A percentile compares a stretch with the other conserved stretches of the same genome.
Conservation (phyloP, 2,888 invertebrate species). For the Archaeoteleia sp. region DNA sequence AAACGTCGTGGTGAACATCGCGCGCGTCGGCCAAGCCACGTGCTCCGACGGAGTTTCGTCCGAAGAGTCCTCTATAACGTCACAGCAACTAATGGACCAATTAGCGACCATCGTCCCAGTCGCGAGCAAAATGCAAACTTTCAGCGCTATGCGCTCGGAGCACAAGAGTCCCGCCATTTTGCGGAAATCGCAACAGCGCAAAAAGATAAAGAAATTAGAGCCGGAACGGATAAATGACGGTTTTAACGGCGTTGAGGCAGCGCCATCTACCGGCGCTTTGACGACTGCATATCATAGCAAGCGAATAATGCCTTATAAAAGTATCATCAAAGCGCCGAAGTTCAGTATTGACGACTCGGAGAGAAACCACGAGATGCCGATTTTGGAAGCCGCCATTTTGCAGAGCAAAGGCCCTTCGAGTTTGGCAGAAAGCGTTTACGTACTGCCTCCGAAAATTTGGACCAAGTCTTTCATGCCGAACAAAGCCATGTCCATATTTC, state of each 20-base stretch:
- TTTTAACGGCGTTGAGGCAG: no score
- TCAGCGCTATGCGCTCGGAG: not conserved
- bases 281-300: not conserved
- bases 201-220: not conserved
- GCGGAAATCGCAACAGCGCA: not conserved
- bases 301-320: not conserved
- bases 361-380: conserved; percentile 26
- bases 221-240: not conserved
- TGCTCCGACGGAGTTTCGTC: conserved; percentile 6
- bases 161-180: not conserved
- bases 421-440: conserved; percentile 19
- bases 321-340: conserved; percentile 26
- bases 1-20: conserved; percentile 46
- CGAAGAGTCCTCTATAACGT: conserved; percentile 2
- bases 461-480: not conserved
- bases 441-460: conserved; percentile 17
- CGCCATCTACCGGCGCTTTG: not conserved
- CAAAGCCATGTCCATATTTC: conserved; percentile 10
- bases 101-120: conserved; percentile 1
- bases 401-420: conserved; percentile 4
- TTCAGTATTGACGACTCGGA: not conserved
- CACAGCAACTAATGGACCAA: not conserved
- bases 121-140: not conserved
- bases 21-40: conserved; percentile 28
- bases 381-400: conserved; percentile 14